phyloP scores from a whole-genome alignment of 2,113 vertebrate species.

The Tor tambroides region DNA sequence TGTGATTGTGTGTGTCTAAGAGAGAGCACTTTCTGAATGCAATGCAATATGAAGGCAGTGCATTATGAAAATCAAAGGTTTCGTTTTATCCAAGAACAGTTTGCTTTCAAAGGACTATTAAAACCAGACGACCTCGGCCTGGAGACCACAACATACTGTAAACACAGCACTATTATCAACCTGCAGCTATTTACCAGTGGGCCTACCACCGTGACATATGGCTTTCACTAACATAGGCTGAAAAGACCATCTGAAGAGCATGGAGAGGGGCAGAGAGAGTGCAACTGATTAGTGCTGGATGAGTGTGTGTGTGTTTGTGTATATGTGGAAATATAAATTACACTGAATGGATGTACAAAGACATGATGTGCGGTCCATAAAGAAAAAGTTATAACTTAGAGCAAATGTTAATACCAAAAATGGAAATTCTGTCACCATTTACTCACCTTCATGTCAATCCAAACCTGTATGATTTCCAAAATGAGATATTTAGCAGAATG shows the following conservation, averaged over 20 bases:
- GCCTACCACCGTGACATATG: conserved; percentile 56
- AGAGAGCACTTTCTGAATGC: background rate
- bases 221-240: conserved; percentile 55
- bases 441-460: background rate
- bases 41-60: conserved; percentile 40
- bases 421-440: background rate
- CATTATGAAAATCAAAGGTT: conserved; percentile 49
- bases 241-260: conserved; percentile 24
- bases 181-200: conserved; percentile 63
- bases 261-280: conserved; percentile 29
- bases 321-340: background rate
- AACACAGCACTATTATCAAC: conserved; percentile 67
- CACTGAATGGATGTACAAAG: background rate
- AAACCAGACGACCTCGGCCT: conserved; percentile 66
- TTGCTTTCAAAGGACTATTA: conserved; percentile 68
- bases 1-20: background rate
- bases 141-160: conserved; percentile 65
- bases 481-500: background rate
- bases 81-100: conserved; percentile 55
- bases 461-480: background rate
- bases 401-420: background rate
- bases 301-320: background rate
- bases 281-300: background rate
- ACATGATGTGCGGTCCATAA: background rate
- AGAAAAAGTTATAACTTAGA: background rate